Percentiles rank a stretch among this genome's conserved stretches.
phyloP scores from a whole-genome alignment of 2,797 vertebrate species.

The Cossypha heuglini region DNA sequence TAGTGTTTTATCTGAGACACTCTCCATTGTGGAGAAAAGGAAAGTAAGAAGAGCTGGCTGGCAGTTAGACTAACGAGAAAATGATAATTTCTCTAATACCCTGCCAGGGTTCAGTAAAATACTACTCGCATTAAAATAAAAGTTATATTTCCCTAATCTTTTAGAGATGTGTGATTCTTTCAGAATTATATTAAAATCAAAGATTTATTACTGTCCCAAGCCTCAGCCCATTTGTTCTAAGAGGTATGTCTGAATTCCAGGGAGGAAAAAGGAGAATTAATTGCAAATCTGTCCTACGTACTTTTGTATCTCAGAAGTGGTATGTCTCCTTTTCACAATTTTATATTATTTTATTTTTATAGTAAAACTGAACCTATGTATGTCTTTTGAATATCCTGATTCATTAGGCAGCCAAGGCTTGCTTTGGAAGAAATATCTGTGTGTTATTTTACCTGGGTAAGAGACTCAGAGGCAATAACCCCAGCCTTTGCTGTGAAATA shows the following conservation, averaged over 20 bases:
- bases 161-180: conserved; percentile 59
- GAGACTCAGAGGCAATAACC: background rate
- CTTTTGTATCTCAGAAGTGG: background rate
- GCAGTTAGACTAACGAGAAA: conserved; percentile 65
- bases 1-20: conserved; percentile 22
- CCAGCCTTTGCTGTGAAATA: background rate
- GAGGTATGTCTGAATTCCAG: conserved; percentile 5
- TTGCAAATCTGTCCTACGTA: background rate
- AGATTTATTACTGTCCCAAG: conserved; percentile 37
- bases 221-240: conserved; percentile 24
- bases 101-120: conserved; percentile 62
- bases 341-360: background rate
- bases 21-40: conserved; percentile 22
- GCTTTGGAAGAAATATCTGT: background rate
- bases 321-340: background rate
- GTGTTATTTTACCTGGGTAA: background rate
- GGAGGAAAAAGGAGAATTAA: background rate
- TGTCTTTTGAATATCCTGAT: background rate
- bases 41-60: conserved; percentile 38
- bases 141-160: conserved; percentile 62
- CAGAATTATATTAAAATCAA: conserved; percentile 44
- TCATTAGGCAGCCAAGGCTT: background rate
- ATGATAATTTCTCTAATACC: conserved; percentile 52
- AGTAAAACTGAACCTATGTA: background rate
- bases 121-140: conserved; percentile 57